Conservation (phyloP, 92 coral and sea anemone species). For the Parazoanthus swiftii region DNA sequence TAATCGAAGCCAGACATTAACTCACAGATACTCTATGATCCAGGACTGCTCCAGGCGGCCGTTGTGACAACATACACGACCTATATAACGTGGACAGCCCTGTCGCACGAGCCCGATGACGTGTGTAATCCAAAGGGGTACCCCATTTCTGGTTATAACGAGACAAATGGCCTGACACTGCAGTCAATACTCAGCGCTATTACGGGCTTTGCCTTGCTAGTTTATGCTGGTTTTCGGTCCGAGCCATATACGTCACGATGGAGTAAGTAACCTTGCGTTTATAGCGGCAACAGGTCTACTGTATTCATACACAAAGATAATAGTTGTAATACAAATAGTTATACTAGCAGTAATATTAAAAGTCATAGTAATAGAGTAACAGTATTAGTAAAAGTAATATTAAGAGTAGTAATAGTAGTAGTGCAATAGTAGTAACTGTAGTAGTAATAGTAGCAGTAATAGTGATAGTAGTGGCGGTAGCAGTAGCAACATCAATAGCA, state of each 20-base stretch:
- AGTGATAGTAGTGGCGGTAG: no score
- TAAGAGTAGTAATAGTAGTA: no score
- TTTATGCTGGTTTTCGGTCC: slow-evolving; percentile 67
- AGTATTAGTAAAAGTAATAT: no score
- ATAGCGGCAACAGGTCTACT: neutral
- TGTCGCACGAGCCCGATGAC: slow-evolving; percentile 78
- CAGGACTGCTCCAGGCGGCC: slow-evolving; percentile 73
- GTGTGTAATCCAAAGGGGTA: slow-evolving; percentile 61
- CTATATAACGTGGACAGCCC: slow-evolving; percentile 80
- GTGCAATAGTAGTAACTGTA: no score
- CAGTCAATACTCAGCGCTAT: slow-evolving; percentile 70
- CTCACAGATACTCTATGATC: neutral
- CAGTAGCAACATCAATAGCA: no score
- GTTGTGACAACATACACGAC: slow-evolving; percentile 73
- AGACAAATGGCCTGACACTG: slow-evolving; percentile 58
- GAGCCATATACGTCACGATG: slow-evolving; percentile 62
- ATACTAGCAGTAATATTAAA: no score
- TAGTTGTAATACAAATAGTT: no score
- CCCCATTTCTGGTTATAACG: slow-evolving; percentile 63
- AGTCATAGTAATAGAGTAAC: no score
- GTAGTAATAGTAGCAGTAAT: no score
- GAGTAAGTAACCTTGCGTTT: slow-evolving; percentile 52
- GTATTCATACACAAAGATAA: neutral
- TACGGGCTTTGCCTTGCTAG: slow-evolving; percentile 59
- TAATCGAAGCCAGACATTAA: no score